Percentiles rank a stretch among this genome's conserved stretches.
phyloP scores from a whole-genome alignment of 2,888 invertebrate species.

The Aspidiotus destructor region DNA sequence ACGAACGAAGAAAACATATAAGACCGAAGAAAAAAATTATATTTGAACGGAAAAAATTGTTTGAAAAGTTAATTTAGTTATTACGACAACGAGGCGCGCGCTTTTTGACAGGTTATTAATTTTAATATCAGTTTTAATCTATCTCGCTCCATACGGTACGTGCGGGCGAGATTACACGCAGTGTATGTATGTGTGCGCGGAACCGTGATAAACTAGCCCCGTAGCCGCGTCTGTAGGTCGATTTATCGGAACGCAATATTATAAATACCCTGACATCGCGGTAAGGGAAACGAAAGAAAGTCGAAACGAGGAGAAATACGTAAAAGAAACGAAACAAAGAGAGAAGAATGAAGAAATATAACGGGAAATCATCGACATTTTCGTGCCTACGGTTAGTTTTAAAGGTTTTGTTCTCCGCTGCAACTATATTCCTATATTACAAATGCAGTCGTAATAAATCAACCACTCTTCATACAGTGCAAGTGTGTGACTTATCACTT shows the following conservation, averaged over 20 bases:
- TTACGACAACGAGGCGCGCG: constrained; percentile 29
- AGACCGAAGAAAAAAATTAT: neutral
- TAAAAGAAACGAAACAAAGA: too few species aligned
- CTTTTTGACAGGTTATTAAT: constrained; percentile 33
- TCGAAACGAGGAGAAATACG: too few species aligned
- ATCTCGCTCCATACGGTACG: constrained; percentile 15
- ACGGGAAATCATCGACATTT: constrained; percentile 1
- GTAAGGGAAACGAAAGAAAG: too few species aligned
- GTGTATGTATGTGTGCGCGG: too few species aligned
- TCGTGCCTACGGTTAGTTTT: constrained; percentile 1
- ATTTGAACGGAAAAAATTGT: constrained; percentile 7
- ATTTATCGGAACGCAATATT: neutral
- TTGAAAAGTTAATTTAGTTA: constrained; percentile 30
- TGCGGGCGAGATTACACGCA: too few species aligned
- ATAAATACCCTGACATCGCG: neutral
- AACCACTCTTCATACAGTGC: neutral
- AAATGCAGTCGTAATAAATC: neutral
- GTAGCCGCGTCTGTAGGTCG: neutral
- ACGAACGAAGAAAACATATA: neutral
- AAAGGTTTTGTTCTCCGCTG: neutral
- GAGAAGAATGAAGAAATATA: too few species aligned
- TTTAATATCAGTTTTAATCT: constrained; percentile 32
- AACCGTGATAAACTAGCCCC: neutral
- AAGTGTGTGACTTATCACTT: too few species aligned
- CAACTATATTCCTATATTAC: too few species aligned